A percentile compares a stretch with the other conserved stretches of the same genome.
phyloP scores from a whole-genome alignment of 2,888 invertebrate species.

The Ceratothoa steindachneri region DNA sequence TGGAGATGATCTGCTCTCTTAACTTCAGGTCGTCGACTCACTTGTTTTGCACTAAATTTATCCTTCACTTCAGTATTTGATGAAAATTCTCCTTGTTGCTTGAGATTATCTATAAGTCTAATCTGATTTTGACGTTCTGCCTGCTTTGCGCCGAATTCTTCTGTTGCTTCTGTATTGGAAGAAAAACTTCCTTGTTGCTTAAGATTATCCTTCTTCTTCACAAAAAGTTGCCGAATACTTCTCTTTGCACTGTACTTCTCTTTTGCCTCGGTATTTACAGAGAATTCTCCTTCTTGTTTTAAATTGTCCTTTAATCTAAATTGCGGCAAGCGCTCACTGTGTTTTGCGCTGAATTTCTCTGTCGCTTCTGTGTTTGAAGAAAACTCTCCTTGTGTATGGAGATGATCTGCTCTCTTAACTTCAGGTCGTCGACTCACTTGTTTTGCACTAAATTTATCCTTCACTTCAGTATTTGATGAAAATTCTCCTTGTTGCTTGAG shows the following conservation, averaged over 20 bases:
- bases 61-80: background rate
- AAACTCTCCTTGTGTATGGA: conserved; percentile 16
- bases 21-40: background rate
- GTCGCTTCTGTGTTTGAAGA: conserved; percentile 30
- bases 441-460: conserved; percentile 18
- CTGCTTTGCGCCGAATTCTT: background rate
- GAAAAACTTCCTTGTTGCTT: conserved; percentile 4
- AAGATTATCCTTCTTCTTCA: conserved; percentile 10
- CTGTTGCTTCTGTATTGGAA: conserved; percentile 1
- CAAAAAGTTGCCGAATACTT: background rate
- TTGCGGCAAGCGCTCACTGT: conserved; percentile 7
- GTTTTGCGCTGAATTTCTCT: conserved; percentile 29
- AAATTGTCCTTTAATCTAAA: background rate
- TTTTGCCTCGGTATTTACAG: conserved; percentile 8
- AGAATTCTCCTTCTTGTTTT: conserved; percentile 2
- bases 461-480: conserved; percentile 22
- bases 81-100: background rate
- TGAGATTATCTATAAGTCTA: background rate
- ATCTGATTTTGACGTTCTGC: conserved; percentile 12
- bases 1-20: conserved; percentile 21
- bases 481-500: conserved; percentile 18
- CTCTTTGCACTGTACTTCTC: background rate
- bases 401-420: conserved; percentile 18
- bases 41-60: no score
- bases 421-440: conserved; percentile 6